A percentile compares a stretch with the other conserved stretches of the same genome.
phyloP scores from a whole-genome alignment of 2,888 invertebrate species.

The Anoplius nigerrimus region DNA sequence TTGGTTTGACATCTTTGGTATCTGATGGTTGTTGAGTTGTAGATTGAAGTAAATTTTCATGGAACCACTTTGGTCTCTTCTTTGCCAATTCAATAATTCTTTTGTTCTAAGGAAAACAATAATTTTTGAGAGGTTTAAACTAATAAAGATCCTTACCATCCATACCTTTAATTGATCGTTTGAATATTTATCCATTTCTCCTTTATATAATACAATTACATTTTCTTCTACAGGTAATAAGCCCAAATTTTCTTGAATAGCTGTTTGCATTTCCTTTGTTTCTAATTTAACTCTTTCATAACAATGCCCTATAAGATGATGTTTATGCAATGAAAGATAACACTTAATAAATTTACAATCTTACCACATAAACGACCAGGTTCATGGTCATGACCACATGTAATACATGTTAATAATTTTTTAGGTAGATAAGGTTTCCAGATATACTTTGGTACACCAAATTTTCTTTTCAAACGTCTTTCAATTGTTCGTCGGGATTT shows the following conservation, averaged over 20 bases:
- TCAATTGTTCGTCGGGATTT: constrained; percentile 87
- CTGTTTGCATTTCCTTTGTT: constrained; percentile 86
- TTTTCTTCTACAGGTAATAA: constrained; percentile 88
- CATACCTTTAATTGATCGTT: constrained; percentile 71
- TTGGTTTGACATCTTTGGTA: constrained; percentile 85
- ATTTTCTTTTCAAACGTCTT: constrained; percentile 83
- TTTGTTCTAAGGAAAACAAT: constrained; percentile 76
- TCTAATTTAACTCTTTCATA: constrained; percentile 89
- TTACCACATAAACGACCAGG: constrained; percentile 88
- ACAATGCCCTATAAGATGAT: constrained; percentile 83
- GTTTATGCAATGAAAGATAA: neutral
- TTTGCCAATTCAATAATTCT: constrained; percentile 91
- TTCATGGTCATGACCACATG: constrained; percentile 91
- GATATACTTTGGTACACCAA: constrained; percentile 81
- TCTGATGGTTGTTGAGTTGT: constrained; percentile 83
- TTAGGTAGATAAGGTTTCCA: constrained; percentile 85
- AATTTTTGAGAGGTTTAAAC: constrained; percentile 3
- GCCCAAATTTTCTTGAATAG: constrained; percentile 83
- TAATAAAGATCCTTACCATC: constrained; percentile 8
- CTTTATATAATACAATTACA: constrained; percentile 90
- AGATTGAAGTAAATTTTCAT: constrained; percentile 87
- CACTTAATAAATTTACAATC: constrained; percentile 49
- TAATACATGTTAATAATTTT: constrained; percentile 85
- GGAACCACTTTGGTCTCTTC: constrained; percentile 91
- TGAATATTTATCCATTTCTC: constrained; percentile 81